Base-by-base conservation (phyloP, 2,113 vertebrate genomes). In the Indri indri region DNA sequence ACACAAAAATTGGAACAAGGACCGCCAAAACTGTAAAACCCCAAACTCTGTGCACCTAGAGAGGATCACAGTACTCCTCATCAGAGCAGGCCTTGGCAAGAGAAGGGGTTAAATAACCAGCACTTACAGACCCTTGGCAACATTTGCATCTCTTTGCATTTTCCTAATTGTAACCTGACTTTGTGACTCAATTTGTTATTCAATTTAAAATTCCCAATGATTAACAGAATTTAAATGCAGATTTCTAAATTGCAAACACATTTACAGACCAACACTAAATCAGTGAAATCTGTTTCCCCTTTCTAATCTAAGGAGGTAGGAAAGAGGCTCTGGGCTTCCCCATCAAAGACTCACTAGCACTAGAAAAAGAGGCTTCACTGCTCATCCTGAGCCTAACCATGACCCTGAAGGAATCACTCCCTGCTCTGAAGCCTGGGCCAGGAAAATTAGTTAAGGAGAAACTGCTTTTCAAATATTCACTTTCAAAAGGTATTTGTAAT, bases 231-330 rank as follows among this genome's bases (percentile, higher is more conserved):
- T 74, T 13, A 95, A 13, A 77, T 84, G 70, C n/a, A 95, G 66
- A 57, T 42, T 73, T 95, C 66, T 94, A 88, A 95, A 95, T 74
- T 97, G 89, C 71, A 97, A 95, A 85, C 90, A 88, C 86, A 94
- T 93, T 97, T 79, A 85, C 83, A 94, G 89, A 88, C 95, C 93
- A 94, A 54, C 84, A 89, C 87, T 73, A 66, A 61, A 52, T 81
- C 74, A 65, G 30, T 87, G 59, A 87, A 95, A 82, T 84, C 80
- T 13, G 0, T n/a, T 87, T 52, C 40, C 70, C 13, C 52, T 96
- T 79, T 95, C 71, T 66, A 63, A 50, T 40, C 63, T 79, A 88
- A 87, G 37, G 57, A 91, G 82, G 83, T 32, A 59, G n/a, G 11
- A 73, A 37, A 34, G 52, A 77, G 50, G 37, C 32, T 57, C 70